Base-by-base conservation (phyloP, 2,888 invertebrate genomes). In the Callyntrura sp. region DNA sequence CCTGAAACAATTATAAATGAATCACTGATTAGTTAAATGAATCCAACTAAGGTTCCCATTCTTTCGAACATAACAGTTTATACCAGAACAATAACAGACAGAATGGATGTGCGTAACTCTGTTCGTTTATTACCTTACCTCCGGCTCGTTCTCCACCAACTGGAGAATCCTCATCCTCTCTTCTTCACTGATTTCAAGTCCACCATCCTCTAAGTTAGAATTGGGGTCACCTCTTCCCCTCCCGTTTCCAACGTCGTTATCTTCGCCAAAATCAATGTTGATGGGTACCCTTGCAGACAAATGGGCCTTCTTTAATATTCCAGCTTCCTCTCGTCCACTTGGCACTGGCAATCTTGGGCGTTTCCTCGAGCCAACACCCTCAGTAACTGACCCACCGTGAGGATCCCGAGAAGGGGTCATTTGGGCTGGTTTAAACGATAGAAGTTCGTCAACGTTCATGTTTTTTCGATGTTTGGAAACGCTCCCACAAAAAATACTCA, bases 131-230 rank as follows among this genome's bases (percentile, higher is more conserved):
- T 84, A 83, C 91, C 91, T 92, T 94, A 97, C 97, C 95, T 97
- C 97, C 60, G 96, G 97, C 95, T 97, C 97, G 82, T 96, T 94
- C 94, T 98, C 98, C 4, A 98, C 98, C 95, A 97, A 97, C 95
- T 96, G 96, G 4, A 97, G 94, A 92, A 98, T 98, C 81, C 94
- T 94, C 94, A 97, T 97, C 93, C 97, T 96, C 93, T 97, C 96
- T 94, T 97, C 97, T 94, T 97, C 97, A 88, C 96, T 96, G 73
- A 93, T 93, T 43, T 93, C 93, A 9, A 92, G 83, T 14, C 92
- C 93, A 4, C 83, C 91, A 6, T 85, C 88, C 48, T 90, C 89
- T 70, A 76, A 86, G 70, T 55, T 82, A 45, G 83, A 76, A 45
- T 45, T 82, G 35, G 68, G 82, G 85, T 88, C 90, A 88, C 57